Conservation (phyloP, 2,113 vertebrate species). For the Rissa tridactyla region DNA sequence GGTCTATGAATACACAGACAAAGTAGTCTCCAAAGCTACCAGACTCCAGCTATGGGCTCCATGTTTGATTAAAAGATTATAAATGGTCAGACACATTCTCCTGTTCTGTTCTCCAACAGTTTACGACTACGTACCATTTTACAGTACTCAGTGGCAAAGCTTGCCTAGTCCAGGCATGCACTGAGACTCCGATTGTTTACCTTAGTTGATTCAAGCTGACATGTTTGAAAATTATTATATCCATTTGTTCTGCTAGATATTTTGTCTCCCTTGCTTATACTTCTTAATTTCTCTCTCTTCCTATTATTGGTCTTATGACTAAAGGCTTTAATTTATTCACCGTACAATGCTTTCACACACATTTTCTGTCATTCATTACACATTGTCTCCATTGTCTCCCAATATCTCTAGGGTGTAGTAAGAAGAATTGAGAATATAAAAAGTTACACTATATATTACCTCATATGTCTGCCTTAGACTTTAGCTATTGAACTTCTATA, state of each 20-base stretch:
- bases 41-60: constrained; percentile 39
- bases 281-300: constrained; percentile 59
- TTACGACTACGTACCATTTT: constrained; percentile 62
- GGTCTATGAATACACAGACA: constrained; percentile 40
- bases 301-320: constrained; percentile 71
- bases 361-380: constrained; percentile 39
- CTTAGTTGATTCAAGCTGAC: constrained; percentile 56
- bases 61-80: constrained; percentile 69
- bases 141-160: constrained; percentile 41
- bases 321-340: constrained; percentile 73
- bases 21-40: constrained; percentile 38
- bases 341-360: constrained; percentile 10
- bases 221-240: constrained; percentile 45
- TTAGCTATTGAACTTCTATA: background rate
- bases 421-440: constrained; percentile 14
- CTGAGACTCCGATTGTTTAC: constrained; percentile 60
- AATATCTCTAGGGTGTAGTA: background rate
- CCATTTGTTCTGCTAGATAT: constrained; percentile 67
- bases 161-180: constrained; percentile 46
- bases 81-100: constrained; percentile 63
- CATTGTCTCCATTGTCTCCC: constrained; percentile 28
- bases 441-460: constrained; percentile 43
- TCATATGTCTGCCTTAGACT: constrained; percentile 37
- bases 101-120: constrained; percentile 65
- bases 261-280: constrained; percentile 46